Evolutionary conservation across 2,888 invertebrate genomes (phyloP), one percentile per base, ranked within the genome.

Genomic region (Ophion slaviceki): DNA sequence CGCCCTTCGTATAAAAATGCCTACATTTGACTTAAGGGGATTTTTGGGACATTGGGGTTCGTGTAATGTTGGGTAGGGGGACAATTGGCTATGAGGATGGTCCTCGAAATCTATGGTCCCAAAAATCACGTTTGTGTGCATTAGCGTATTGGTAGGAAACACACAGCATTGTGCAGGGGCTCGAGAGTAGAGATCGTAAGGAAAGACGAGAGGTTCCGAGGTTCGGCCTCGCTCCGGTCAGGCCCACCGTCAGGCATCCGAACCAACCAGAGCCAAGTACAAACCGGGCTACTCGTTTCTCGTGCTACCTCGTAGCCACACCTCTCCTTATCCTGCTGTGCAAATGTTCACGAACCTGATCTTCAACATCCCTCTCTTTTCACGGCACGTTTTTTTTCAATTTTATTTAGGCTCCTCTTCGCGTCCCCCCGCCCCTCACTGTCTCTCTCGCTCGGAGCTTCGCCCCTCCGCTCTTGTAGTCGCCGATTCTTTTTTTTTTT

Each of bases 241-340:
- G 92, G 93, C 93, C 93, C 92, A 92, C 92, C 90, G 91, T 91
- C 88, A 75, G 90, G 89, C 88, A 90, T 90, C 28, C 90, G 91
- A 93, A 90, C 93, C 93, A 93, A 93, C 93, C 93, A 93, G 92
- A 91, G 91, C 90, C 90, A 90, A 91, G 92, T 91, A 76, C 62
- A 80, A 80, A 83, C 77, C 80, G 92, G 92, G 92, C 91, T 91
- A 90, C 90, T 72, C 88, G 90, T 90, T 91, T 90, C 90, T 80
- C 88, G 90, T 90, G 88, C 91, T 90, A 90, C 91, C 90, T 90
- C 91, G 89, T 93, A 91, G 93, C 93, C 93, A 93, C 93, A 93
- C 93, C 93, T 93, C 93, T 92, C 90, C 90, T 72, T 85, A 87
- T 89, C 89, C 88, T 80, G 20, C 80, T 71, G 59, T 67, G 68